phyloP scores from a whole-genome alignment of 2,113 vertebrate species.

The Ia io region DNA sequence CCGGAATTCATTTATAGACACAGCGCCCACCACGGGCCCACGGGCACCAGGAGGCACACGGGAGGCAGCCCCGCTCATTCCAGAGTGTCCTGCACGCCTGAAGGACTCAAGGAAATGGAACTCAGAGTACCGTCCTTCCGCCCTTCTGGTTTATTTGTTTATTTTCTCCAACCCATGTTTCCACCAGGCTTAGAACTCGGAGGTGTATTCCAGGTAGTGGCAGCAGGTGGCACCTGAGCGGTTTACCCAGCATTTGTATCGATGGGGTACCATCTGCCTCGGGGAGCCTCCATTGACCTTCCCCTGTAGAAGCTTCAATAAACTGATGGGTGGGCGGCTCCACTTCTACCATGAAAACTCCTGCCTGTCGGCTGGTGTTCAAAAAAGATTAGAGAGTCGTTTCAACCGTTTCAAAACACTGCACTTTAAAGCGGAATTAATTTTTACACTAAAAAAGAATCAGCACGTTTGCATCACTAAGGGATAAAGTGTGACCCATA shows the following conservation, averaged over 20 bases:
- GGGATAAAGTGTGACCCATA: accelerated
- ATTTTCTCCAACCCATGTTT: background rate
- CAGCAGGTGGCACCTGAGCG: background rate
- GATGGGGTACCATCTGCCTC: accelerated
- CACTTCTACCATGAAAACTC: background rate
- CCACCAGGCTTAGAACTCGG: background rate
- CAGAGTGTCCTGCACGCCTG: accelerated
- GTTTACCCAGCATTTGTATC: accelerated
- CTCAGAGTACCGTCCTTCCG: accelerated
- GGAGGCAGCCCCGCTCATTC: accelerated
- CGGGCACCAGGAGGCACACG: accelerated
- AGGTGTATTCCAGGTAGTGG: background rate
- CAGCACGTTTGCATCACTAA: background rate
- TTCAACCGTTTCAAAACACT: background rate
- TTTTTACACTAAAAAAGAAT: background rate
- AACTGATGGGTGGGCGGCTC: background rate
- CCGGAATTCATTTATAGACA: background rate
- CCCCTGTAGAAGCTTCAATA: accelerated
- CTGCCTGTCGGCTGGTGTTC: background rate
- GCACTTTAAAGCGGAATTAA: background rate
- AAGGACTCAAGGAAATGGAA: background rate
- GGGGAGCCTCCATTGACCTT: accelerated
- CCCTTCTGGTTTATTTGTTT: background rate
- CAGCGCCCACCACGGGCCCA: accelerated
- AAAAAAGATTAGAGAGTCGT: background rate